These are phyloP conservation scores for Cheracebus regulus DNA, from an alignment of 2,797 vertebrate genomes.

Conservation along the genomic window DNA sequence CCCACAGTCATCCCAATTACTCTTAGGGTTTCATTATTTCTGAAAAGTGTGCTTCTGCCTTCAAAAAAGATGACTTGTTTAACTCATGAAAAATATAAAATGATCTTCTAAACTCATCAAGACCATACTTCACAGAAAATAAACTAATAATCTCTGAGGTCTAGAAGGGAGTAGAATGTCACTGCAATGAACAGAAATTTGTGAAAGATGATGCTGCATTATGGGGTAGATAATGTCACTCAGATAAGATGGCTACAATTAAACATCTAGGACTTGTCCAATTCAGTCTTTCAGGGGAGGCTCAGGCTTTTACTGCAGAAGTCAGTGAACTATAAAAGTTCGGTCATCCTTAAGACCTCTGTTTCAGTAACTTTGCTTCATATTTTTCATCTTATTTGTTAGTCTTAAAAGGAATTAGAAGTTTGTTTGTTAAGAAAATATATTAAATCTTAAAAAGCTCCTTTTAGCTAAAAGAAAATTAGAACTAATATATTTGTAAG, in stretches of 20 bases:
- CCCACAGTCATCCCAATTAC: neutral
- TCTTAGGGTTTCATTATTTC: neutral
- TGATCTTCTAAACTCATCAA: neutral
- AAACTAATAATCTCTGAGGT: slow-evolving; percentile 40
- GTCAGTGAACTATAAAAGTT: slow-evolving; percentile 71
- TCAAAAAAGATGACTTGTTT: slow-evolving; percentile 37
- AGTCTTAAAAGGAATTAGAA: slow-evolving; percentile 24
- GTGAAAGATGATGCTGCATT: neutral
- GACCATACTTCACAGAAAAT: slow-evolving; percentile 2
- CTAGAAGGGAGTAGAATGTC: slow-evolving; percentile 33
- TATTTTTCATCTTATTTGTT: slow-evolving; percentile 66
- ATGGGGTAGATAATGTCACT: slow-evolving; percentile 61
- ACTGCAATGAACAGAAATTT: slow-evolving; percentile 40
- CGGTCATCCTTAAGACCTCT: slow-evolving; percentile 67
- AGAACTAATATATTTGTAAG: neutral
- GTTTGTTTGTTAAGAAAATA: neutral
- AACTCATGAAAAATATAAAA: slow-evolving; percentile 37
- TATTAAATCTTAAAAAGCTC: neutral
- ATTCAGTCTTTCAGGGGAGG: slow-evolving; percentile 69
- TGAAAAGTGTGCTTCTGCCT: neutral
- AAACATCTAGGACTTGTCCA: slow-evolving; percentile 75
- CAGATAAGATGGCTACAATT: slow-evolving; percentile 45
- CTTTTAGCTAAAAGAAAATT: neutral
- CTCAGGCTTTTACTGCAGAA: slow-evolving; percentile 68
- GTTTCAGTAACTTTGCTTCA: slow-evolving; percentile 72